Evolutionary conservation across 2,888 invertebrate genomes (phyloP).

Genomic region (Tromatobia lineatoria): DNA sequence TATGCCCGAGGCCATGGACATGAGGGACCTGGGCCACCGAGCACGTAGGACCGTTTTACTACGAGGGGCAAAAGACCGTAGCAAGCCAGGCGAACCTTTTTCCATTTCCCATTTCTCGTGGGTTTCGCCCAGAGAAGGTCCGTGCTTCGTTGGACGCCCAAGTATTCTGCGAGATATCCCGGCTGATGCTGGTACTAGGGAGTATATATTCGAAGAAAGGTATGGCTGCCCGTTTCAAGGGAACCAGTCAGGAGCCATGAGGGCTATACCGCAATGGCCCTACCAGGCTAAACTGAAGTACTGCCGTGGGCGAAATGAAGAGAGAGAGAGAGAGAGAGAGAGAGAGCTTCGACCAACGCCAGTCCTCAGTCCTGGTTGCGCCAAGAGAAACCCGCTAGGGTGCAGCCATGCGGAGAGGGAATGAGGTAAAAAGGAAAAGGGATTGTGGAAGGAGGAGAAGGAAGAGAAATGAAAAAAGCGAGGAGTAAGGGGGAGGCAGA

Average conservation of each 20-base stretch:
- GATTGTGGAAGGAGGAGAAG: slow-evolving; percentile 61
- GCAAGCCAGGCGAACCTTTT: slow-evolving; percentile 48
- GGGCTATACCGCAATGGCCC: slow-evolving; percentile 47
- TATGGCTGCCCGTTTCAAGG: slow-evolving; percentile 27
- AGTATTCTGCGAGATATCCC: slow-evolving; percentile 57
- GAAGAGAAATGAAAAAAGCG: slow-evolving; percentile 61
- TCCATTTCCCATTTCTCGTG: slow-evolving; percentile 60
- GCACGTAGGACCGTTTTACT: slow-evolving; percentile 64
- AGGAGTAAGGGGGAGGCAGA: slow-evolving; percentile 67
- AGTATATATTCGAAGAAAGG: slow-evolving; percentile 55
- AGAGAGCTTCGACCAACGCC: slow-evolving; percentile 57
- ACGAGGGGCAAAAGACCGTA: slow-evolving; percentile 36
- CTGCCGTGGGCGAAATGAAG: slow-evolving; percentile 60
- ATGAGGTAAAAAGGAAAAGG: slow-evolving; percentile 64
- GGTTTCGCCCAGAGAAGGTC: slow-evolving; percentile 51
- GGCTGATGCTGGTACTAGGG: slow-evolving; percentile 52
- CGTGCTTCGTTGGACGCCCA: slow-evolving; percentile 36
- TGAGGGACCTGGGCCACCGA: slow-evolving; percentile 40
- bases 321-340: too few relatives aligned
- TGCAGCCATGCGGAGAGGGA: slow-evolving; percentile 62
- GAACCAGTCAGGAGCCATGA: slow-evolving; percentile 56
- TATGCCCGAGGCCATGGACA: slow-evolving; percentile 53
- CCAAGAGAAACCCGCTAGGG: slow-evolving; percentile 44
- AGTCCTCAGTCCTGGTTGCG: slow-evolving; percentile 54
- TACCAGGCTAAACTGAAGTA: slow-evolving; percentile 62